phyloP scores from a whole-genome alignment of 2,797 vertebrate genomes.

The Dryobates pubescens region DNA sequence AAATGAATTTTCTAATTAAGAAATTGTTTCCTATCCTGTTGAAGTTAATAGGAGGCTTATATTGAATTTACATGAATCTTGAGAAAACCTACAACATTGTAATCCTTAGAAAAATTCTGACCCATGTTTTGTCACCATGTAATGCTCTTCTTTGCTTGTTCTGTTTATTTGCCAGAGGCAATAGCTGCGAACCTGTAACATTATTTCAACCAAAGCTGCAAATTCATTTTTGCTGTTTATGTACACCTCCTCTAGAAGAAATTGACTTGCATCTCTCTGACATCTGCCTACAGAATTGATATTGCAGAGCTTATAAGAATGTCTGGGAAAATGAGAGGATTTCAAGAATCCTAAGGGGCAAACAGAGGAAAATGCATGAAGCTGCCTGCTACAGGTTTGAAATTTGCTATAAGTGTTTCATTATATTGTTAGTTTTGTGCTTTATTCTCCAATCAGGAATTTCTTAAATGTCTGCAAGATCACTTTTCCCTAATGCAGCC shows the following conservation, averaged over 20 bases:
- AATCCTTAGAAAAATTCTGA: background rate
- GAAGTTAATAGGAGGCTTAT: background rate
- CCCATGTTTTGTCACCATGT: background rate
- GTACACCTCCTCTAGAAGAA: background rate
- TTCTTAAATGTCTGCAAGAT: background rate
- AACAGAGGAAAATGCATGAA: background rate
- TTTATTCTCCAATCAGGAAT: background rate
- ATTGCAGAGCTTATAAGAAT: background rate
- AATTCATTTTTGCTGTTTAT: background rate
- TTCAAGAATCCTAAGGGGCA: background rate
- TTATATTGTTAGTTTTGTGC: background rate
- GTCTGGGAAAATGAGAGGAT: background rate
- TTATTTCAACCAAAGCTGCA: background rate
- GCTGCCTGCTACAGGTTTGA: background rate
- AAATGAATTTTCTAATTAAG: background rate
- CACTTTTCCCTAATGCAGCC: background rate
- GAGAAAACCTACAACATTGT: background rate
- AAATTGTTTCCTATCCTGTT: background rate
- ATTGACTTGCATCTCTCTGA: background rate
- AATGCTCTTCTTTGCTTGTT: background rate
- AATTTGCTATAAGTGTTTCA: background rate
- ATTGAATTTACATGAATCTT: background rate
- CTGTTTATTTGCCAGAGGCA: background rate
- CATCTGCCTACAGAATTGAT: background rate
- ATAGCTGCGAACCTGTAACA: background rate